Evolutionary conservation across 2,113 vertebrate genomes (phyloP).

Genomic region (Rhagologus leucostigma): DNA sequence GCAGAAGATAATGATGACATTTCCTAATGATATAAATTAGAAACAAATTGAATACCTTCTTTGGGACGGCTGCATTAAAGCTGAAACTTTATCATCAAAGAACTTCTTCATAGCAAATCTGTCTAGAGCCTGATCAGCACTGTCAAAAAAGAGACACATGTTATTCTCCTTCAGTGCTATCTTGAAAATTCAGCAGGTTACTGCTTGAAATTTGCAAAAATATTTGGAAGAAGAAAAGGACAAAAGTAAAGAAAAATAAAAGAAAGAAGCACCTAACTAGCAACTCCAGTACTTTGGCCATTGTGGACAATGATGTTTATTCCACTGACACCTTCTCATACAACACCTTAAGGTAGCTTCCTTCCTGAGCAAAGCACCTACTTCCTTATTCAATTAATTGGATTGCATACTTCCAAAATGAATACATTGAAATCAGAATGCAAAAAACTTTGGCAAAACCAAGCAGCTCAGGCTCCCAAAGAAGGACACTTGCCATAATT

Average conservation of each 20-base stretch:
- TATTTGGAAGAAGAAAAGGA: background rate
- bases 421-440: background rate
- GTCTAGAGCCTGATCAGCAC: slow-evolving; percentile 95
- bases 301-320: background rate
- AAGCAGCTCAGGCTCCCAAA: background rate
- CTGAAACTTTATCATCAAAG: slow-evolving; percentile 94
- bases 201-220: background rate
- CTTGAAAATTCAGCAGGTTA: background rate
- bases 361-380: background rate
- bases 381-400: background rate
- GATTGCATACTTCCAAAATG: background rate
- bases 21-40: background rate
- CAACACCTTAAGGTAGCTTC: background rate
- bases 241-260: background rate
- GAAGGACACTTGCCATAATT: background rate
- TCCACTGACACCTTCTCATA: background rate
- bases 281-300: background rate
- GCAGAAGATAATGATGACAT: background rate
- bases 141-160: slow-evolving; percentile 53
- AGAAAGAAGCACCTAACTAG: background rate
- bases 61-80: slow-evolving; percentile 94
- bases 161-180: background rate
- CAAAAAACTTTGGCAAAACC: background rate
- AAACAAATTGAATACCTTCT: slow-evolving; percentile 80
- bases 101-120: slow-evolving; percentile 99